Percentiles rank a stretch among this genome's conserved stretches.
phyloP scores from a whole-genome alignment of 2,113 vertebrate species.

The Myrmecobius fasciatus region DNA sequence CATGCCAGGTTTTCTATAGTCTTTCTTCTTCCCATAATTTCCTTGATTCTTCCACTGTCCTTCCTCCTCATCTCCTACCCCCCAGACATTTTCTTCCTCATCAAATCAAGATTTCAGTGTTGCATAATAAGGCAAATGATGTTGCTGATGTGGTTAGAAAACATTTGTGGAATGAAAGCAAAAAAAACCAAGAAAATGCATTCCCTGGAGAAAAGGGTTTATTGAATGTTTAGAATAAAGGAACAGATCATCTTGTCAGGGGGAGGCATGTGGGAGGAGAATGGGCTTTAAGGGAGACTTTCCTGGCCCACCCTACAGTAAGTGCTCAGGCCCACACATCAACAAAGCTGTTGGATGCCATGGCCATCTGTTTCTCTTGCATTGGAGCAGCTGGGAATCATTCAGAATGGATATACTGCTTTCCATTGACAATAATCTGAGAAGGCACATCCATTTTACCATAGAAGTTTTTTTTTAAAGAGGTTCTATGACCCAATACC shows the following conservation, averaged over 20 bases:
- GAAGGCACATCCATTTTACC: neutral
- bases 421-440: constrained; percentile 14
- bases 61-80: neutral
- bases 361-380: neutral
- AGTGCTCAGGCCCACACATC: constrained; percentile 7
- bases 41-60: neutral
- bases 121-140: neutral
- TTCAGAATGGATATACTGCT: neutral
- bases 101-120: neutral
- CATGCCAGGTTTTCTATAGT: neutral
- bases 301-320: constrained; percentile 9
- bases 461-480: neutral
- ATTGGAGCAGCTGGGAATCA: neutral
- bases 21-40: neutral
- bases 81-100: neutral
- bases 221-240: neutral
- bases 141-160: neutral
- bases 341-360: constrained; percentile 9
- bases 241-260: constrained; percentile 8
- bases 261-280: neutral
- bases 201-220: neutral
- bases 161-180: neutral
- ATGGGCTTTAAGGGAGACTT: neutral
- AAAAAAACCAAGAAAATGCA: neutral
- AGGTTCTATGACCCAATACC: neutral